Evolutionary conservation across 1,140 invertebrate genomes (phyloP), one percentile per base, ranked within the genome.

Genomic region (Leptopilina clavipes): DNA sequence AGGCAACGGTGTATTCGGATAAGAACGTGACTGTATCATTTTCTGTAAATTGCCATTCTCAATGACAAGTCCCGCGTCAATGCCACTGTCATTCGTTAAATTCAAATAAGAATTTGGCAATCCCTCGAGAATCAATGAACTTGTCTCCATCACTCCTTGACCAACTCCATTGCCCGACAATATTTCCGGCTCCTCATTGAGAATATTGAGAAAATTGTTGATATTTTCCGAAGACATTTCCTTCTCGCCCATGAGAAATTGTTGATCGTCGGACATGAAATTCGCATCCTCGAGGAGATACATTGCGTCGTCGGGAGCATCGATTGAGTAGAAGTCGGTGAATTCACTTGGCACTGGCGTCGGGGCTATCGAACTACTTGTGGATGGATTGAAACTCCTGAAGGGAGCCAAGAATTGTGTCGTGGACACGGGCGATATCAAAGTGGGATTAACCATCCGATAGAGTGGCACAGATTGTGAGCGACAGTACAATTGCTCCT

Each of bases 401-500:
- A 90, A 87, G 43, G 89, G 81, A 8, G 83, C 78, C 2, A 84
- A 44, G 12, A 82, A 83, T 44, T 87, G 80, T 25, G 85, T 83
- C 14, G 80, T 70, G 1, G 83, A 85, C 17, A 85, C 82, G 5
- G 87, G 87, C 5, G 89, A 91, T 74, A 89, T 84, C 5, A 90
- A 75, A 14, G 85, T 82, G 0, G 86, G 86, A 82, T 87, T 88
- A 11, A 90, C 88, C 93, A 93, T 93, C 72, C 93, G 92, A 81
- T 94, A 93, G n/a, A 95, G 85, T 0, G 95, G 95, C 22, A 95
- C 95, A 0, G 94, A 95, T 82, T 95, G 94, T 3, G 94, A 95
- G 56, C 95, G 91, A 78, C 92, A 93, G 2, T 90, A 85, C 8
- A 87, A 72, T 56, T 87, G 87, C 52, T 90, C 89, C 8, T 78